phyloP scores from a whole-genome alignment of 2,888 invertebrate species.

The Tribolium freemani region DNA sequence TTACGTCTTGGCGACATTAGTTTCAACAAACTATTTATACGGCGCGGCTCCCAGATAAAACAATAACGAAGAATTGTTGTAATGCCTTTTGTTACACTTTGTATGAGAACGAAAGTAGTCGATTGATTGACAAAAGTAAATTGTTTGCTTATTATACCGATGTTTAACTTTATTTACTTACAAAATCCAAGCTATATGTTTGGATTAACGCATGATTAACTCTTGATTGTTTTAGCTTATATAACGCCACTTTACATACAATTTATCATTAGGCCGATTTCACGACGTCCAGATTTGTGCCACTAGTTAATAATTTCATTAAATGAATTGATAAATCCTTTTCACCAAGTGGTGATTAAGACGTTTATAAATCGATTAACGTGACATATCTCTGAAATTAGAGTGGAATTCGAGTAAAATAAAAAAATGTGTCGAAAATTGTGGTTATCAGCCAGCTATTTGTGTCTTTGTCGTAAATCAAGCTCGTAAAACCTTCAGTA shows the following conservation, averaged over 20 bases:
- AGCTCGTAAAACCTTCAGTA: slow-evolving; percentile 62
- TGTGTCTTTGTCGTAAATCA: slow-evolving; percentile 56
- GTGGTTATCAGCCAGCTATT: slow-evolving; percentile 58
- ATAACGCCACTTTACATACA: slow-evolving; percentile 41
- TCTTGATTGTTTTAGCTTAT: slow-evolving; percentile 60
- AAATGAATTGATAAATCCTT: not conserved
- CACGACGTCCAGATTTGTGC: not conserved
- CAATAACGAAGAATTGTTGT: slow-evolving; percentile 8
- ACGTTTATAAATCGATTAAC: slow-evolving; percentile 19
- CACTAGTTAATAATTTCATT: not conserved
- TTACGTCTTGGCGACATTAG: slow-evolving; percentile 23
- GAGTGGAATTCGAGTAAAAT: slow-evolving; percentile 40
- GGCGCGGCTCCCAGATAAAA: slow-evolving; percentile 8
- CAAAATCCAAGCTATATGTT: slow-evolving; percentile 57
- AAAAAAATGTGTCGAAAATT: slow-evolving; percentile 59
- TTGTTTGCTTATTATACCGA: slow-evolving; percentile 20
- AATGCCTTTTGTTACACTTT: not conserved
- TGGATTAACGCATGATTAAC: slow-evolving; percentile 60
- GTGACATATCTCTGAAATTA: slow-evolving; percentile 24
- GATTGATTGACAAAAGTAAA: slow-evolving; percentile 11
- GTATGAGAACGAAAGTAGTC: not conserved
- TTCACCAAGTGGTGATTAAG: not conserved
- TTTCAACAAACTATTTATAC: slow-evolving; percentile 30
- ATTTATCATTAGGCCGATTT: slow-evolving; percentile 12
- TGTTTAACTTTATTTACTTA: slow-evolving; percentile 37